phyloP scores from a whole-genome alignment of 35 echinoderm and acorn worm species.

The Anneissia japonica region DNA sequence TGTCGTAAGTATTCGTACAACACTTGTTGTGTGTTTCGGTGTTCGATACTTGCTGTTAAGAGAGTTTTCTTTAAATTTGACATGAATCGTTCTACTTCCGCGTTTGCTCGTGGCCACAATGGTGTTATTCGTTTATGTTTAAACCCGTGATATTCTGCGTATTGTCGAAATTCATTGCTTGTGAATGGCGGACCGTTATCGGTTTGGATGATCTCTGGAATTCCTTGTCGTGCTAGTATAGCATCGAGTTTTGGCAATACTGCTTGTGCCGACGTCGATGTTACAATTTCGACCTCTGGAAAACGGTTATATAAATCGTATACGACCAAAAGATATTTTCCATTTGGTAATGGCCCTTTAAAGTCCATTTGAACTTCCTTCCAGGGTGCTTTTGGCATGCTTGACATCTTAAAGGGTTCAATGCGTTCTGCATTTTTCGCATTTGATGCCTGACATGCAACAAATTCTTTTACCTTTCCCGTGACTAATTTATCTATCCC shows the following conservation, averaged over 20 bases:
- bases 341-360: conserved; percentile 43
- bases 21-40: neutral
- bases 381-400: neutral
- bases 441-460: neutral
- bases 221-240: neutral
- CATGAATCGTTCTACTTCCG: neutral
- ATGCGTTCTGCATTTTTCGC: no score
- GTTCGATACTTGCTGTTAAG: neutral
- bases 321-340: neutral
- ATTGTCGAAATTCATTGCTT: neutral
- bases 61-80: neutral
- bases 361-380: conserved; percentile 41
- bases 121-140: neutral
- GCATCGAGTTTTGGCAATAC: neutral
- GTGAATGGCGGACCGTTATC: neutral
- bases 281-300: neutral
- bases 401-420: no score
- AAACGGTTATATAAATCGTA: neutral
- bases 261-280: neutral
- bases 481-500: conserved; percentile 20
- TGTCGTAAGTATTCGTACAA: neutral
- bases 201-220: neutral
- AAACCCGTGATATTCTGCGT: neutral
- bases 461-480: conserved; percentile 10
- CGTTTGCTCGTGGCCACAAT: neutral